Evolutionary conservation across 2,113 vertebrate genomes (phyloP).

Genomic region (Barbus barbus): DNA sequence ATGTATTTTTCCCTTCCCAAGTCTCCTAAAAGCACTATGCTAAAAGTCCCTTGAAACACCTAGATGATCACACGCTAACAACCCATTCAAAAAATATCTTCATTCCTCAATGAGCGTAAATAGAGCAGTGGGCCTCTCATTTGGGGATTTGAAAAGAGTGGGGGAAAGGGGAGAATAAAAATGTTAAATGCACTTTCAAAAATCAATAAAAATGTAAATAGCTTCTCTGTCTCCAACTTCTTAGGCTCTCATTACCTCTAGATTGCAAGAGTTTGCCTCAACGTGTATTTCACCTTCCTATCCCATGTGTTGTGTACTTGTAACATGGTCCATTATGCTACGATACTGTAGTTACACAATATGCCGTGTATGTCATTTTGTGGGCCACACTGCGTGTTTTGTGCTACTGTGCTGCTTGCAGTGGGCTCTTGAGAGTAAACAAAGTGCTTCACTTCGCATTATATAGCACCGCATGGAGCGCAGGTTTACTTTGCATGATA

Average conservation of each 20-base stretch:
- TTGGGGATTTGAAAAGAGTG: constrained; percentile 27
- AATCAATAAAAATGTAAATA: constrained; percentile 59
- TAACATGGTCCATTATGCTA: background rate
- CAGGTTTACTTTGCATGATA: no score
- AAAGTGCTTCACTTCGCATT: constrained; percentile 12
- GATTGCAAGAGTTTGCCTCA: constrained; percentile 13
- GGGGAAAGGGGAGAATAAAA: constrained; percentile 28
- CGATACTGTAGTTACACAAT: background rate
- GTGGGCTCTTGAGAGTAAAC: constrained; percentile 4
- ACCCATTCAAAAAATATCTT: constrained; percentile 64
- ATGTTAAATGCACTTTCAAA: constrained; percentile 51
- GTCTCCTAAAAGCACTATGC: constrained; percentile 19
- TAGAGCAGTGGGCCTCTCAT: constrained; percentile 47
- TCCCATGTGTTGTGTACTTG: background rate
- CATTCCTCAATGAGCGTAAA: constrained; percentile 66
- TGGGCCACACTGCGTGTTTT: background rate
- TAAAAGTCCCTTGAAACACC: constrained; percentile 24
- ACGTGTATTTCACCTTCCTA: background rate
- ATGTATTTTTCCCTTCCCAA: background rate
- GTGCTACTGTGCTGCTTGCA: background rate
- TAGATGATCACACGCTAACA: constrained; percentile 2
- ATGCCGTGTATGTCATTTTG: background rate
- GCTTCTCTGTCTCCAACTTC: constrained; percentile 35
- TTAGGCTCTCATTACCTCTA: constrained; percentile 41
- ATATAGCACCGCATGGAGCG: background rate